phyloP scores from a whole-genome alignment of 2,113 vertebrate genomes.

The Toxostoma redivivum region DNA sequence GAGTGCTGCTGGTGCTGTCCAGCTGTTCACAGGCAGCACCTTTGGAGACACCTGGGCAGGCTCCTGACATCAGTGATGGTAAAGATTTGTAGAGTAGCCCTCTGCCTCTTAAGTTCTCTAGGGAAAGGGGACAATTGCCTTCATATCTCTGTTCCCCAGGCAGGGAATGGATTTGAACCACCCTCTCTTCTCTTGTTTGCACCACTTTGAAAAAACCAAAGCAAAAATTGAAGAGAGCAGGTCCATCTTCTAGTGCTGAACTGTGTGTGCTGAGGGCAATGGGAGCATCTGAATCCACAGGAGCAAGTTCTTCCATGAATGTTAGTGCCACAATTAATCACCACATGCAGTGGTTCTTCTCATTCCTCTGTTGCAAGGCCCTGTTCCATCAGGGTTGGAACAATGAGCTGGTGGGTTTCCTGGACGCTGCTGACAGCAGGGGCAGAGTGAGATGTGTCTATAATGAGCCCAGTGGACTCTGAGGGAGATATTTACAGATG shows the following conservation, averaged over 20 bases:
- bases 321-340: not conserved
- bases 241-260: not conserved
- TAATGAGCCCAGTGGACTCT: fast-evolving
- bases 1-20: not conserved
- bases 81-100: not conserved
- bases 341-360: not conserved
- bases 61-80: not conserved
- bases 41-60: not conserved
- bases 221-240: not conserved
- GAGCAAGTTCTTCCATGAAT: fast-evolving
- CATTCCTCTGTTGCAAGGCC: not conserved
- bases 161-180: not conserved
- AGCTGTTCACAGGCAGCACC: not conserved
- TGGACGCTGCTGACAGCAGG: not conserved
- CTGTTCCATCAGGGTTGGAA: not conserved
- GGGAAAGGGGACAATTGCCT: not conserved
- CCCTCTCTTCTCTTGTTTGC: not conserved
- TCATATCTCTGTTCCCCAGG: not conserved
- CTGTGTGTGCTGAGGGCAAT: not conserved
- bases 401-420: not conserved
- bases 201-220: not conserved
- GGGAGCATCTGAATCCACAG: not conserved
- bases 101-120: not conserved
- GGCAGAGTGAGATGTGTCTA: not conserved
- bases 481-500: not conserved